phyloP scores from a whole-genome alignment of 1,140 invertebrate species.

The Cherax quadricarinatus region DNA sequence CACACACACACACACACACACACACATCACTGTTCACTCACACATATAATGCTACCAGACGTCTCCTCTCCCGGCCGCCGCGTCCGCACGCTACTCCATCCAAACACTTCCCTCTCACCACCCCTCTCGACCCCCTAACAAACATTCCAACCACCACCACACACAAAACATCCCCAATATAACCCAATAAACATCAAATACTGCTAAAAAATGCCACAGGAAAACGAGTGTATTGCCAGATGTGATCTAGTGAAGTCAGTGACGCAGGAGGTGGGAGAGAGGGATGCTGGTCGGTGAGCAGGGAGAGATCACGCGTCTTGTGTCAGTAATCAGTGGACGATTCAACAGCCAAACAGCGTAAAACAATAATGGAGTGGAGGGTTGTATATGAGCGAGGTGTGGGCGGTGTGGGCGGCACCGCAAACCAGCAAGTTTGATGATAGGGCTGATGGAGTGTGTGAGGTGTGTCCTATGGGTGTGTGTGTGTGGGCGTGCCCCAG shows the following conservation, averaged over 20 bases:
- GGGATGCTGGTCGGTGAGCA: neutral
- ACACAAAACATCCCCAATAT: too few species aligned
- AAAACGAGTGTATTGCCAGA: too few species aligned
- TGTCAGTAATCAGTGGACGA: conserved; percentile 18
- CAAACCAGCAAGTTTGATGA: conserved; percentile 37
- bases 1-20: neutral
- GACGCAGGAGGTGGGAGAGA: too few species aligned
- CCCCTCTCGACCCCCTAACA: neutral
- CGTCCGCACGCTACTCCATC: neutral
- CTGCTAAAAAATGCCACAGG: too few species aligned
- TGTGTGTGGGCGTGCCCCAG: too few species aligned
- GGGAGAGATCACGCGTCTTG: neutral
- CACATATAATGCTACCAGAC: conserved; percentile 38
- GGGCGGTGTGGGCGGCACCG: neutral
- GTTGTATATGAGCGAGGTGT: conserved; percentile 12
- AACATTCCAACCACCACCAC: neutral
- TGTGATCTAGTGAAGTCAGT: too few species aligned
- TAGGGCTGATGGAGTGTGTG: conserved; percentile 16
- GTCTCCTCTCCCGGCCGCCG: conserved; percentile 29
- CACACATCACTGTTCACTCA: conserved; percentile 21
- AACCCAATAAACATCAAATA: too few species aligned
- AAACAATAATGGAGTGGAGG: conserved; percentile 49
- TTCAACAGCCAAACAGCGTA: conserved; percentile 28
- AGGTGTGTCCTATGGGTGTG: neutral
- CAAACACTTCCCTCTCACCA: neutral